These are phyloP conservation scores for Isichthys henryi DNA, from an alignment of 2,113 vertebrate species.

Conservation along the genomic window DNA sequence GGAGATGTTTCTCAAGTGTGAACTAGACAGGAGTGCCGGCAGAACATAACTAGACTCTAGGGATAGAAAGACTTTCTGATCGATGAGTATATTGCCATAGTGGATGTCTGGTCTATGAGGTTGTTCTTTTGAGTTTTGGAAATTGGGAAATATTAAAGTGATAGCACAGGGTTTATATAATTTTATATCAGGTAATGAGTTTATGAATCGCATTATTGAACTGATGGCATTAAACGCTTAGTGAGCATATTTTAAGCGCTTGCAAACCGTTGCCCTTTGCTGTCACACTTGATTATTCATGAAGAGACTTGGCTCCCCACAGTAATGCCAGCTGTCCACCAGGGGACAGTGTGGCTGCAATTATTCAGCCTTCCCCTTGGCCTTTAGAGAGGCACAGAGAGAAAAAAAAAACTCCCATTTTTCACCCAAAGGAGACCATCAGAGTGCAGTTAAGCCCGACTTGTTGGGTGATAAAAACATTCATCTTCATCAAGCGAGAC, in stretches of 20 bases:
- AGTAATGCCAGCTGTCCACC: not conserved
- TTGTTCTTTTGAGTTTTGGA: not conserved
- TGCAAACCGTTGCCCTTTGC: not conserved
- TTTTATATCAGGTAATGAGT: not conserved
- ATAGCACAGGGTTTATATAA: not conserved
- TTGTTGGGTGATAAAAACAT: slow-evolving; percentile 6
- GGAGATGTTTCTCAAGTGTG: slow-evolving; percentile 35
- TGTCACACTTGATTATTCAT: not conserved
- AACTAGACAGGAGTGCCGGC: not conserved
- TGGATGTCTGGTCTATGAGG: not conserved
- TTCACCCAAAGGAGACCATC: slow-evolving; percentile 10
- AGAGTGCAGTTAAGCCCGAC: not conserved
- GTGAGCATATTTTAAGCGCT: not conserved
- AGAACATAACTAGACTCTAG: not conserved
- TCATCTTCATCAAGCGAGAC: slow-evolving; percentile 16
- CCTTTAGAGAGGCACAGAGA: not conserved
- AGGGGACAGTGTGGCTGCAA: slow-evolving; percentile 11
- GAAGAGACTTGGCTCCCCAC: not conserved
- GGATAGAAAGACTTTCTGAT: not conserved
- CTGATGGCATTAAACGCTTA: not conserved
- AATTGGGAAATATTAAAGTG: not conserved
- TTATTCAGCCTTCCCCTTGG: not conserved
- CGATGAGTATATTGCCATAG: not conserved
- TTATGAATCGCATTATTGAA: not conserved
- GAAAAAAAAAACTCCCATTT: not conserved